Evolutionary conservation across 2,888 invertebrate species (phyloP).

Genomic region (Didymodactylos carnosus): DNA sequence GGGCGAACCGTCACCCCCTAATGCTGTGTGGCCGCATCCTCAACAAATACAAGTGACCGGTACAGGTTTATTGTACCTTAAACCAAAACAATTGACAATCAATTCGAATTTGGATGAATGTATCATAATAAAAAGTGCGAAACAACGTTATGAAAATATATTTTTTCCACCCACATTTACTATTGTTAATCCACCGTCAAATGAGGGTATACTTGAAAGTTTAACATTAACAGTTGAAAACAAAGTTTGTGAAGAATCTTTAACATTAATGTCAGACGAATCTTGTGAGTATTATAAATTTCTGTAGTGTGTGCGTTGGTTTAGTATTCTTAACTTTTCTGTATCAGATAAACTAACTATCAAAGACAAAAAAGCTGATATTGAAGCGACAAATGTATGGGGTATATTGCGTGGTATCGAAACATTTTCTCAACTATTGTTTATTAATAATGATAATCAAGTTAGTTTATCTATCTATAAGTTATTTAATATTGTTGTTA

Average conservation of each 20-base stretch:
- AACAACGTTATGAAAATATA: not conserved
- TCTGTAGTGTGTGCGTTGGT: not conserved
- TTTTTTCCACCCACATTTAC: slow-evolving; percentile 6
- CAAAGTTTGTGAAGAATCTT: not conserved
- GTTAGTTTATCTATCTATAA: not conserved
- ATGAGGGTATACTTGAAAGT: not conserved
- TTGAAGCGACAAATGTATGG: slow-evolving; percentile 6
- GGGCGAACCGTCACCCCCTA: not conserved
- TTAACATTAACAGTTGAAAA: not conserved
- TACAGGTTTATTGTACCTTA: not conserved
- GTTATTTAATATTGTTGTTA: not conserved
- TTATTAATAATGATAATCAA: slow-evolving; percentile 1
- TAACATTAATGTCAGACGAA: not conserved
- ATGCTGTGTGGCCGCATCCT: slow-evolving; percentile 8
- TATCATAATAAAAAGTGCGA: slow-evolving; percentile 3
- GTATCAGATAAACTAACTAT: slow-evolving; percentile 1
- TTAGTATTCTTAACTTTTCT: not conserved
- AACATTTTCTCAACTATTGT: slow-evolving; percentile 13
- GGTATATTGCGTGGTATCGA: slow-evolving; percentile 8
- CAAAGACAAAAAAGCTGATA: not conserved
- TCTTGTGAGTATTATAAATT: not conserved
- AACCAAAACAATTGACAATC: not conserved
- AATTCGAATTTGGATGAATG: not conserved
- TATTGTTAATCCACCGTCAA: not conserved
- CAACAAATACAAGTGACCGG: slow-evolving; percentile 1